Percentiles rank a stretch among this genome's conserved stretches.
Evolutionary conservation across 2,797 vertebrate species (phyloP).

Genomic region (Sebastes hubbsi): DNA sequence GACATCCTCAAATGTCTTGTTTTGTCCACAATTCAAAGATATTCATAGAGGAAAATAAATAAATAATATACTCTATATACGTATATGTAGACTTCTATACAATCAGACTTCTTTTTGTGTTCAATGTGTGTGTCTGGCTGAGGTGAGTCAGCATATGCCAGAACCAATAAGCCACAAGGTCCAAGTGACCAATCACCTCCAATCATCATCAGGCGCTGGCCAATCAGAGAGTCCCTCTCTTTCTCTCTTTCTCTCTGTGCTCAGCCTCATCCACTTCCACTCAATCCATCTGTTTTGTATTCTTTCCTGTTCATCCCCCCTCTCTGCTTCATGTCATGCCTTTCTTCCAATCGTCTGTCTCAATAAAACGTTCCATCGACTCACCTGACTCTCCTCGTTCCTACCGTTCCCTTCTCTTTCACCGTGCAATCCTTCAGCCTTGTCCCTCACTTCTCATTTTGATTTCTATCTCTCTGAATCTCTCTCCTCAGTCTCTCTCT

Average conservation of each 20-base stretch:
- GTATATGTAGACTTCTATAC: too few relatives aligned
- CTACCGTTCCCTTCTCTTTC: conserved; percentile 22
- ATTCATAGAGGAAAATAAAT: too few relatives aligned
- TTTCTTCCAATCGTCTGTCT: conserved; percentile 28
- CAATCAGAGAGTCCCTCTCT: conserved; percentile 11
- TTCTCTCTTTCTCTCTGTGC: neutral
- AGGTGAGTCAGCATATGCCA: conserved; percentile 53
- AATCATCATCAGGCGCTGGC: conserved; percentile 32
- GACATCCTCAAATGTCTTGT: too few relatives aligned
- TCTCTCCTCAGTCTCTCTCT: conserved; percentile 3
- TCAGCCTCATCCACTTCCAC: neutral
- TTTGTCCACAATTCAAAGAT: too few relatives aligned
- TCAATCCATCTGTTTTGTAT: conserved; percentile 51
- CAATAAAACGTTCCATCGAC: conserved; percentile 43
- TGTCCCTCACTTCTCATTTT: conserved; percentile 39
- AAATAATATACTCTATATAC: too few relatives aligned
- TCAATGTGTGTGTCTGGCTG: neutral
- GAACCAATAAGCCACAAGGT: conserved; percentile 24
- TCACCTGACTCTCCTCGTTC: conserved; percentile 26
- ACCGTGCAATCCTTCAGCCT: conserved; percentile 16
- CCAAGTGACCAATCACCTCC: conserved; percentile 46
- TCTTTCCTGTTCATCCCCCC: conserved; percentile 6
- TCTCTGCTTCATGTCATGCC: conserved; percentile 5
- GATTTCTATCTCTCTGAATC: conserved; percentile 32
- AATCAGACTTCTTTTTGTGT: too few relatives aligned